Base-by-base conservation (phyloP, 2,888 invertebrate species). In the Brachyptera risi region DNA sequence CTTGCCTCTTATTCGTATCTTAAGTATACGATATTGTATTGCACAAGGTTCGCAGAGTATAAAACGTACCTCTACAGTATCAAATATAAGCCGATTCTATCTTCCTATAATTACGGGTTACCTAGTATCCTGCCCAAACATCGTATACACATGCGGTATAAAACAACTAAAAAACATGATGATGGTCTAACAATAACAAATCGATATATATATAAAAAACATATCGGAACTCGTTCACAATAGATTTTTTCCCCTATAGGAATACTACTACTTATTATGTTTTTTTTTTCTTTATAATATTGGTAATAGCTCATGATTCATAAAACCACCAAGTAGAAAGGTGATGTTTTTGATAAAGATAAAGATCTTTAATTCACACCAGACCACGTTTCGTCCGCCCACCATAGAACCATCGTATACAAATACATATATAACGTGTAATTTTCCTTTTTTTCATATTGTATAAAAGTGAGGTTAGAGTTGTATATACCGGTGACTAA, bases 341-440 rank as follows among this genome's bases (percentile, higher is more conserved):
- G 35, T 37, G 17, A 54, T 54, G 54, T 54, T 54, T 54, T 54
- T 54, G 54, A 54, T 35, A 54, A 54, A 21, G 54, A 54, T 54
- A 54, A 3, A 11, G 23, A 54, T 54, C 54, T 54, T 54, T 54
- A 54, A 54, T 54, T 54, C 54, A 54, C 54, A 54, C 54, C 23
- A 23, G 37, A 54, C 54, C 54, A 37, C 54, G 54, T 31, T 35
- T 13, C 17, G 11, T 54, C 17, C 54, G 54, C 54, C 54, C 54
- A 54, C 54, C 37, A 13, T 21, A 7, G 44, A n/a, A 21, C 19
- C 21, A 19, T n/a, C 35, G 54, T 54, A 54, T 54, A 35, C 54
- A 54, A 27, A 54, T 15, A 54, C 37, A 4, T 7, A 5, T 51
- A 19, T 54, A 54, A 54, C 54, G 35, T 54, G 35, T 54, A 54